phyloP scores from a whole-genome alignment of 2,797 vertebrate species.

The Epinephelus coioides region DNA sequence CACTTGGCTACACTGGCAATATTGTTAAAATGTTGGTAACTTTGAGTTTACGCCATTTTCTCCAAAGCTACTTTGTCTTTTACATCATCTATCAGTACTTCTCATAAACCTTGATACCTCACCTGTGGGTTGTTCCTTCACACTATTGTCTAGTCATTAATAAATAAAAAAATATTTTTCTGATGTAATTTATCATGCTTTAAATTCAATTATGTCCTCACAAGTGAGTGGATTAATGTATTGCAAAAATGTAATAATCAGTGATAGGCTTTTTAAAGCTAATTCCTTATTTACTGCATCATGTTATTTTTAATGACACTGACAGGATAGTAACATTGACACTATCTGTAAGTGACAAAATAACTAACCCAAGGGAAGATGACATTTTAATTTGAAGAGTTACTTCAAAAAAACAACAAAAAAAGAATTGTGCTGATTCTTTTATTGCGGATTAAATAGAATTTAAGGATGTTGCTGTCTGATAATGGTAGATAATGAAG shows the following conservation, averaged over 20 bases:
- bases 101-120: not conserved
- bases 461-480: not conserved
- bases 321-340: too few species aligned
- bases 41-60: not conserved
- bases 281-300: not conserved
- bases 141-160: not conserved
- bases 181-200: not conserved
- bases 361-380: too few species aligned
- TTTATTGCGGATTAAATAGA: not conserved
- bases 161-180: not conserved
- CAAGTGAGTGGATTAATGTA: not conserved
- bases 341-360: too few species aligned
- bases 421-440: not conserved
- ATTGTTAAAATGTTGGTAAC: not conserved
- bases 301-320: not conserved
- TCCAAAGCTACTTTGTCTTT: not conserved
- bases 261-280: not conserved
- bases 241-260: not conserved
- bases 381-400: not conserved
- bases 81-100: not conserved
- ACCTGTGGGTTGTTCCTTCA: not conserved
- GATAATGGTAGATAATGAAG: too few species aligned
- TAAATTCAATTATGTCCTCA: not conserved
- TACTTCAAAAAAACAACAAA: not conserved
- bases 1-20: too few species aligned